Evolutionary conservation across 2,113 vertebrate species (phyloP), one percentile per base, ranked within the genome.

Genomic region (Tretioscincus oriximinensis): DNA sequence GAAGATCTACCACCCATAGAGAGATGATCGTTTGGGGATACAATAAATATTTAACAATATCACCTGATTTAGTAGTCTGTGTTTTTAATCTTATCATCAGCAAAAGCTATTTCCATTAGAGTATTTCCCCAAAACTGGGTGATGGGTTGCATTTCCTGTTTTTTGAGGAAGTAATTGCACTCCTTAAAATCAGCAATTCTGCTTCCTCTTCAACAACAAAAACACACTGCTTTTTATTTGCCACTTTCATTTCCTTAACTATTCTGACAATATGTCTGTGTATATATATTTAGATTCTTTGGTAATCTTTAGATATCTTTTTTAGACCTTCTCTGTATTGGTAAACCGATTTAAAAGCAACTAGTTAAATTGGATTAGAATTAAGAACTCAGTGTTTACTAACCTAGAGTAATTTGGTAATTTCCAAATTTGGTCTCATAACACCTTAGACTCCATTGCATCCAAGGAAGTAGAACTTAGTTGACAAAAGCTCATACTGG

Each of bases 121-220:
- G 35, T 16, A 82, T 47, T 6, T 31, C 14, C 45, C 31, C 14
- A 81, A 75, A 72, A 85, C 58, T 11, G 4, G 73, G 65, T 67
- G 31, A 21, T 1, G 31, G n/a, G 10, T 51, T 70, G 28, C 10
- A 65, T 77, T 82, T 66, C 18, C 29, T 4, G 73, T 83, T 78
- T 78, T 16, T 51, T 54, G 71, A 70, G 83, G 41, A 28, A 82
- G 7, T 58, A 76, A 29, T 75, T 20, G 18, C 22, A 71, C 22
- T 80, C 69, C 77, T 22, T 79, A 54, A 41, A 84, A 86, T 63
- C 7, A 73, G 83, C 73, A 76, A 8, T 87, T 72, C 47, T 78
- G 1, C 28, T 91, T 84, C 84, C 14, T 86, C 82, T 47, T 64
- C 8, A 58, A 18, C 51, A 51, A 51, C 26, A 47, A 60, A 81